These are phyloP conservation scores for Heloderma charlesbogerti DNA, from an alignment of 2,113 vertebrate genomes.

Conservation along the genomic window DNA sequence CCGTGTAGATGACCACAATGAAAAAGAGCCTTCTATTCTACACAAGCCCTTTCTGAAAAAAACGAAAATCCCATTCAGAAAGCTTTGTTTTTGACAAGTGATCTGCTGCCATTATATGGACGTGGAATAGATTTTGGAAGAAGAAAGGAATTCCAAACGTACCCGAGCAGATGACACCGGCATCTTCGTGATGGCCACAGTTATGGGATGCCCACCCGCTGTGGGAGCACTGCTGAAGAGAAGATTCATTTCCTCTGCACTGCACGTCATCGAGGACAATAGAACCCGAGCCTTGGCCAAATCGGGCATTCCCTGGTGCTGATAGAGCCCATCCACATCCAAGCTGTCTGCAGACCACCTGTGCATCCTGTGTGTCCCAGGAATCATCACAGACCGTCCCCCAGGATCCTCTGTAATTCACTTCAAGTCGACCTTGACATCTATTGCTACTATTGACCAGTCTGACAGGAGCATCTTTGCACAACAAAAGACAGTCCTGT, in stretches of 20 bases:
- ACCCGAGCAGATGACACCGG: background rate
- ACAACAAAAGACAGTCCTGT: background rate
- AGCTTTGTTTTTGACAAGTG: too few species aligned
- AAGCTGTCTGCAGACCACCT: conserved; percentile 49
- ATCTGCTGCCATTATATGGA: too few species aligned
- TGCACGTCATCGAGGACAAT: background rate
- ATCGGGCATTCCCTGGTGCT: background rate
- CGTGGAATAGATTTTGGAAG: too few species aligned
- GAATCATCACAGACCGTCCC: conserved; percentile 52
- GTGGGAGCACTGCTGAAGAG: background rate
- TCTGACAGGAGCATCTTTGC: conserved; percentile 12
- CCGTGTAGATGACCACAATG: too few species aligned
- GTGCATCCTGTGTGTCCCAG: conserved; percentile 3
- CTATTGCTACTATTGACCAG: conserved; percentile 40
- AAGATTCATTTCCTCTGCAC: background rate
- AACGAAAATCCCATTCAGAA: too few species aligned
- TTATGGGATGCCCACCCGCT: background rate
- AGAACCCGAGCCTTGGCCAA: background rate
- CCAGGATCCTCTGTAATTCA: conserved; percentile 34
- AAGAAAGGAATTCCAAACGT: background rate
- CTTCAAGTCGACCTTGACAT: conserved; percentile 54
- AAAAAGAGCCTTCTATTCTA: too few species aligned
- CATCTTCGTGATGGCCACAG: background rate
- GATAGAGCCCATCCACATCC: conserved; percentile 20
- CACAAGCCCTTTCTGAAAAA: too few species aligned